Evolutionary conservation across 2,888 invertebrate genomes (phyloP).

Genomic region (Metopia argyrocephala): DNA sequence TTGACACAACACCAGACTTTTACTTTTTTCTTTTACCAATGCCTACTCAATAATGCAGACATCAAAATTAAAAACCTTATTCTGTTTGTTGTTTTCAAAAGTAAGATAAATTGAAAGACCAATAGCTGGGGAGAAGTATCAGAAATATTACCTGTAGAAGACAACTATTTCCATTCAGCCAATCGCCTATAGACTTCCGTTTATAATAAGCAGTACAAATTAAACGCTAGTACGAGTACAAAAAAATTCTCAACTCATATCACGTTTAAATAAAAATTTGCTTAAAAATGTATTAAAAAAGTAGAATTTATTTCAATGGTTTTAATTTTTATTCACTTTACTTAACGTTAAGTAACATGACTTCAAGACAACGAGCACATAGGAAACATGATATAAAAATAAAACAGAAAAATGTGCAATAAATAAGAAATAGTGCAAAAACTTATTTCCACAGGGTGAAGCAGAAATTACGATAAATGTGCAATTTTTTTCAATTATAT

Average conservation of each 20-base stretch:
- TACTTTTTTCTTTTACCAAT: too few species aligned
- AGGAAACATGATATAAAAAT: constrained; percentile 7
- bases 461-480: constrained; percentile 16
- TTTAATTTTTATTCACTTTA: constrained; percentile 58
- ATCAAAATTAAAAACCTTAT: constrained; percentile 3
- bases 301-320: constrained; percentile 51
- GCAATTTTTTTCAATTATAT: too few species aligned
- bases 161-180: constrained; percentile 39
- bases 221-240: too few species aligned
- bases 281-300: constrained; percentile 60
- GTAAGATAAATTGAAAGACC: neutral
- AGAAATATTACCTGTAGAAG: neutral
- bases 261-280: constrained; percentile 55
- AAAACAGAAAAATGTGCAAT: neutral
- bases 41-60: neutral
- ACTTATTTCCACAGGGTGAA: constrained; percentile 6
- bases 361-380: constrained; percentile 23
- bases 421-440: constrained; percentile 1
- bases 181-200: constrained; percentile 43
- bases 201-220: constrained; percentile 1
- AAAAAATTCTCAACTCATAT: constrained; percentile 41
- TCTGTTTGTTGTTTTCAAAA: neutral
- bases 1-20: neutral
- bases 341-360: constrained; percentile 47
- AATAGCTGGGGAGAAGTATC: neutral